Conservation (phyloP, 2,888 invertebrate genomes). For the Pristionchus maxplancki region DNA sequence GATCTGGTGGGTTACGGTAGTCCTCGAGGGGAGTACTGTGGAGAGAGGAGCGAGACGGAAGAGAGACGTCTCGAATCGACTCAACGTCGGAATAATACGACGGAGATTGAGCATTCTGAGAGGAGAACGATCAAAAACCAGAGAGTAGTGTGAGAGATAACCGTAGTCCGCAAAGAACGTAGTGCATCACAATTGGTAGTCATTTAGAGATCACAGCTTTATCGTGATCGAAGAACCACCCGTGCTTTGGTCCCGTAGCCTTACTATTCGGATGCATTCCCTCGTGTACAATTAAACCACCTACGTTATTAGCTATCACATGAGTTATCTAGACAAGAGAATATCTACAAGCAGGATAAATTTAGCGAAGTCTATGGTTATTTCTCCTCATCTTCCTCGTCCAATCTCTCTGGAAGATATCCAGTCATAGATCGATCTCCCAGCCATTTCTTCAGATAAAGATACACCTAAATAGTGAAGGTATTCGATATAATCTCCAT, state of each 20-base stretch:
- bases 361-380: background rate
- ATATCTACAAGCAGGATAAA: background rate
- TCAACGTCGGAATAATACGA: background rate
- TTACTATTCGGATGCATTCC: background rate
- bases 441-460: slow-evolving; percentile 44
- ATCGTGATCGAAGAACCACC: too few species aligned
- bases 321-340: background rate
- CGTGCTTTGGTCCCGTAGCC: slow-evolving; percentile 31
- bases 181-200: background rate
- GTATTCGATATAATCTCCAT: background rate
- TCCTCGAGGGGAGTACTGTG: background rate
- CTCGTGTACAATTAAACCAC: background rate
- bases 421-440: slow-evolving; percentile 39
- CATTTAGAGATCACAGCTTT: background rate
- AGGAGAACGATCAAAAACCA: too few species aligned
- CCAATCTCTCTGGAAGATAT: slow-evolving; percentile 33
- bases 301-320: background rate
- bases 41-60: background rate
- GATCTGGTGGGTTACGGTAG: background rate
- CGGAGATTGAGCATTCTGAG: slow-evolving; percentile 37
- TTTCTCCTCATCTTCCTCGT: background rate
- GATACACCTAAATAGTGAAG: background rate
- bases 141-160: too few species aligned
- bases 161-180: background rate
- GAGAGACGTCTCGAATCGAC: background rate